These are phyloP conservation scores for Zoanthus solanderi DNA, from an alignment of 92 coral and sea anemone species.

Conservation along the genomic window DNA sequence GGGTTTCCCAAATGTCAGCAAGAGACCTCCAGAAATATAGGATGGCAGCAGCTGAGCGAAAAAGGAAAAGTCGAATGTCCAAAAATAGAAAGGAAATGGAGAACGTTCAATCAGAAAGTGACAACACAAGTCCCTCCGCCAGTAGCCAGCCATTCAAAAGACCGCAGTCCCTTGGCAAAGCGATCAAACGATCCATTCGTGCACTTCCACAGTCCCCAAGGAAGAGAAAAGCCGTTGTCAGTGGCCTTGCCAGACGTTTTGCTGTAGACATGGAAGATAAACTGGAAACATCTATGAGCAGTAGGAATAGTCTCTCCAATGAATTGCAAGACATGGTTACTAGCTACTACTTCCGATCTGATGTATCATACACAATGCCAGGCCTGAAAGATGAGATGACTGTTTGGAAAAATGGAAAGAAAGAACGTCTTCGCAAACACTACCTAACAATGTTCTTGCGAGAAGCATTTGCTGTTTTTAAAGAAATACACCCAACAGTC, in stretches of 20 bases:
- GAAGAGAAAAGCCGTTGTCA: slow-evolving; percentile 51
- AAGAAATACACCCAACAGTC: slow-evolving; percentile 35
- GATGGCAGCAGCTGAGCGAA: slow-evolving; percentile 50
- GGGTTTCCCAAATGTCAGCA: slow-evolving; percentile 50
- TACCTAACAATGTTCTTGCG: slow-evolving; percentile 57
- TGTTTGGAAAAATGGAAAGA: slow-evolving; percentile 34
- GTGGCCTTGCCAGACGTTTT: slow-evolving; percentile 60
- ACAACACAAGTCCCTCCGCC: slow-evolving; percentile 34
- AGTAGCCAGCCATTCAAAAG: slow-evolving; percentile 25
- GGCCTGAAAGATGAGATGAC: slow-evolving; percentile 59
- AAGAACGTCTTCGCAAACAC: slow-evolving; percentile 46
- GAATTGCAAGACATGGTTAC: slow-evolving; percentile 43
- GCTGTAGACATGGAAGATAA: slow-evolving; percentile 45
- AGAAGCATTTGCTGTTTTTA: slow-evolving; percentile 54
- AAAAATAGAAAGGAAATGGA: slow-evolving; percentile 42
- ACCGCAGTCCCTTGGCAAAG: slow-evolving; percentile 57
- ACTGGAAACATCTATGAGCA: slow-evolving; percentile 39
- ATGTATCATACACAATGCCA: slow-evolving; percentile 48
- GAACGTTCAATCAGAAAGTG: slow-evolving; percentile 28
- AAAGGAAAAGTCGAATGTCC: slow-evolving; percentile 39
- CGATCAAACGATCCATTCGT: slow-evolving; percentile 49
- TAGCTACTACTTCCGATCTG: slow-evolving; percentile 48
- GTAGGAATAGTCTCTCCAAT: slow-evolving; percentile 35
- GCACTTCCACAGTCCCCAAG: slow-evolving; percentile 56
- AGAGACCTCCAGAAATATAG: slow-evolving; percentile 33